Evolutionary conservation across 64 coral and sea anemone species (phyloP).

Genomic region (Porites australiensis): DNA sequence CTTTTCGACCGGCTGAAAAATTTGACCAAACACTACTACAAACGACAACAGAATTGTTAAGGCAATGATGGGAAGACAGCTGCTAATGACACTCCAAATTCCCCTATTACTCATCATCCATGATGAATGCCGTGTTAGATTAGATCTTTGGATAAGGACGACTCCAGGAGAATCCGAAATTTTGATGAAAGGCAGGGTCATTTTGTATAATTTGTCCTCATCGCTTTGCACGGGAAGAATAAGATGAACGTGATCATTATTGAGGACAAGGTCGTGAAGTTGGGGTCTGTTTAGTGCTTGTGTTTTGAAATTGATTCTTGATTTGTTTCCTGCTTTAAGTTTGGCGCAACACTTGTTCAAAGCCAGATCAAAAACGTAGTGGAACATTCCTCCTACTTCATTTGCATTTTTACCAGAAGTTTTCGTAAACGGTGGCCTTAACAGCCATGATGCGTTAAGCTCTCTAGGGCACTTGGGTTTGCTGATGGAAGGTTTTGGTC

Average conservation of each 20-base stretch:
- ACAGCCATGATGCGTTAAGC: neutral
- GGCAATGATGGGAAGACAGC: neutral
- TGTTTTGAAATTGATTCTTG: neutral
- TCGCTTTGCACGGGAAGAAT: neutral
- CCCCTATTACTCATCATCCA: neutral
- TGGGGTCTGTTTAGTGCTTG: neutral
- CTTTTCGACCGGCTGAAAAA: too few species aligned
- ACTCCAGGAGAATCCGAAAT: neutral
- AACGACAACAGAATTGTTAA: conserved; percentile 12
- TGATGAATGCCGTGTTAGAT: neutral
- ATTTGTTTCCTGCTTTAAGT: neutral
- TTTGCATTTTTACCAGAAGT: neutral
- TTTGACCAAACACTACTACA: neutral
- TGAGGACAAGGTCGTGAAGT: neutral
- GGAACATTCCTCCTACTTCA: neutral
- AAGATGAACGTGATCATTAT: neutral
- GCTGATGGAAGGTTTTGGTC: too few species aligned
- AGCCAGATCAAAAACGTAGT: neutral
- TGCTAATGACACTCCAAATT: neutral
- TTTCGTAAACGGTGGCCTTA: neutral
- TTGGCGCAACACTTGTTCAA: neutral
- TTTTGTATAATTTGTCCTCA: neutral
- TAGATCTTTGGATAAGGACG: neutral
- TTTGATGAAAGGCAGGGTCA: neutral
- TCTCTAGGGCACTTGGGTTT: neutral